Conservation (phyloP, 2,797 vertebrate genomes). For the Lepidocolaptes lacrymiger region DNA sequence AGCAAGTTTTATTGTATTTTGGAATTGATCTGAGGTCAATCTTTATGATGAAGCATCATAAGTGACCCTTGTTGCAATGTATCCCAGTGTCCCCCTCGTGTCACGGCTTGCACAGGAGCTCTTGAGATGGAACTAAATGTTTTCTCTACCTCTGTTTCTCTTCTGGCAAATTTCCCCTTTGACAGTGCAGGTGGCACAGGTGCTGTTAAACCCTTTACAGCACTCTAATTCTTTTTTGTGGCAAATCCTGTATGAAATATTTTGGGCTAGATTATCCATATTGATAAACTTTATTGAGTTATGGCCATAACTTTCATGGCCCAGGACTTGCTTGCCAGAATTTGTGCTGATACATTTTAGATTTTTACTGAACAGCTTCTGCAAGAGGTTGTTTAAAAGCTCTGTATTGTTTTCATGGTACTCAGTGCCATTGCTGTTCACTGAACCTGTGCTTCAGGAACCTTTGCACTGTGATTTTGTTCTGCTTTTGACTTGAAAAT, state of each 20-base stretch:
- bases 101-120: background rate
- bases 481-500: background rate
- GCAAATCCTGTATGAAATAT: background rate
- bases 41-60: background rate
- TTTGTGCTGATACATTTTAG: background rate
- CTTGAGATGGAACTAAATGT: too few species aligned
- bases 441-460: background rate
- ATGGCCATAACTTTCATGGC: background rate
- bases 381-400: background rate
- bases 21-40: background rate
- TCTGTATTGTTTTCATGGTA: background rate
- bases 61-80: background rate
- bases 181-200: background rate
- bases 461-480: background rate
- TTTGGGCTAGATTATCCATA: background rate
- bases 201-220: background rate
- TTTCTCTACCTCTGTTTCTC: background rate
- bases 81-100: background rate
- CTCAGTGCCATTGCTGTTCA: background rate
- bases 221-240: rapidly evolving
- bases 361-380: background rate
- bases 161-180: background rate
- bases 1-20: background rate
- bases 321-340: background rate
- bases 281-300: background rate